phyloP scores from a whole-genome alignment of 1,140 invertebrate genomes.

The Drosophila pachea region DNA sequence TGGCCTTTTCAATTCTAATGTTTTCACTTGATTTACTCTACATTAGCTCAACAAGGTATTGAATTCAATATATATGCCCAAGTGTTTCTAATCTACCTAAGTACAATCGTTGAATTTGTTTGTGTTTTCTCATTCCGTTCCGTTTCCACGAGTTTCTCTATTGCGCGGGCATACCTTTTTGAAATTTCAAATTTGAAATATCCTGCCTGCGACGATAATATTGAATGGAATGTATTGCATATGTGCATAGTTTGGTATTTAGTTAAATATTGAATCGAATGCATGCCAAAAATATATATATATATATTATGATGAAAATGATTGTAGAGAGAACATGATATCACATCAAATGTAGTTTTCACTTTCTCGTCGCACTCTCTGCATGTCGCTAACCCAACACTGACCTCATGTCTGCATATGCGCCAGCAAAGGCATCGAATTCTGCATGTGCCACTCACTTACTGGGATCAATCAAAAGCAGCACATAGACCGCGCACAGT shows the following conservation, averaged over 20 bases:
- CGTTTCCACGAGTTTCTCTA: constrained; percentile 47
- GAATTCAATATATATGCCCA: constrained; percentile 56
- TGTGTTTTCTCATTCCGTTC: constrained; percentile 49
- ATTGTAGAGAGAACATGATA: neutral
- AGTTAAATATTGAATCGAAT: constrained; percentile 17
- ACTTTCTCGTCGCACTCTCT: constrained; percentile 38
- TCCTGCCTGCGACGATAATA: constrained; percentile 18
- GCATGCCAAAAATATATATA: constrained; percentile 15
- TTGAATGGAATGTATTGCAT: constrained; percentile 18
- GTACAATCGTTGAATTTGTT: constrained; percentile 58
- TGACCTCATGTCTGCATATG: neutral
- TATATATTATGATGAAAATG: neutral
- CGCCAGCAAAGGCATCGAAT: too few relatives aligned
- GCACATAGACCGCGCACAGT: too few relatives aligned
- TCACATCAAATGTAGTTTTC: neutral
- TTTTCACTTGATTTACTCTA: constrained; percentile 80
- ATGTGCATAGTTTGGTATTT: constrained; percentile 35
- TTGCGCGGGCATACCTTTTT: constrained; percentile 44
- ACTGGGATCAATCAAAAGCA: too few relatives aligned
- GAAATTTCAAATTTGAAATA: constrained; percentile 28
- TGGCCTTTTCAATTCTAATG: constrained; percentile 79
- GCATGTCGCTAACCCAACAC: constrained; percentile 41
- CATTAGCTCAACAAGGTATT: constrained; percentile 78
- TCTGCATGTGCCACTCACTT: too few relatives aligned
- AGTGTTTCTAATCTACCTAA: constrained; percentile 55